phyloP scores from a whole-genome alignment of 2,113 vertebrate genomes.

The Daboia siamensis region DNA sequence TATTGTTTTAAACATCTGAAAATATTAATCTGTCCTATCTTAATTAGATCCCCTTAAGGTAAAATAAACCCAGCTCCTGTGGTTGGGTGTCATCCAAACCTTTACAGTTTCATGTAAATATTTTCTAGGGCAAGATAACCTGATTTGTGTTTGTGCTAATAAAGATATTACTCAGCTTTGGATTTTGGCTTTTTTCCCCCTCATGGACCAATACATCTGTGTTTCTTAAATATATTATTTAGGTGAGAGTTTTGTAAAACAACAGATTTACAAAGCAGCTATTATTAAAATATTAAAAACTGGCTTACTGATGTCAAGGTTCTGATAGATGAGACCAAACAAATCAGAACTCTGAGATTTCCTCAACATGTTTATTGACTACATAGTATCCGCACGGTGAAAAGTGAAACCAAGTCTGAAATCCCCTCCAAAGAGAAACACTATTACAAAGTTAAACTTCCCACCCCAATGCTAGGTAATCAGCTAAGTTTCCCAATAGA shows the following conservation, averaged over 20 bases:
- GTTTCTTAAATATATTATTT: background rate
- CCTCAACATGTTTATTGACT: no score
- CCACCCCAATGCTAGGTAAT: no score
- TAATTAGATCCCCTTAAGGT: background rate
- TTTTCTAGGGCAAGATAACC: background rate
- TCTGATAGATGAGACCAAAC: no score
- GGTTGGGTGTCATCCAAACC: background rate
- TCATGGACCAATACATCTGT: background rate
- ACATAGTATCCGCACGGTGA: no score
- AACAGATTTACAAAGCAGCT: background rate
- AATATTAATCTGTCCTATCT: background rate
- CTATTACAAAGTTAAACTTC: no score
- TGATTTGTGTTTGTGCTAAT: background rate
- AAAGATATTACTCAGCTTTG: background rate
- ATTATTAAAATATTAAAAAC: background rate
- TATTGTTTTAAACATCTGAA: background rate
- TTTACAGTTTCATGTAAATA: background rate
- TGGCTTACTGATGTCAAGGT: background rate
- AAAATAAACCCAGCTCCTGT: slow-evolving; percentile 1
- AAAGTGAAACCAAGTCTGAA: no score
- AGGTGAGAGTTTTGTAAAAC: background rate
- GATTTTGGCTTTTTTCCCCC: background rate
- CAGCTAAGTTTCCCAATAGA: no score
- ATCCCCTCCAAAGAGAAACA: no score
- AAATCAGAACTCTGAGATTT: no score